Conservation (phyloP, 2,888 invertebrate species). For the Syrphus vitripennis region DNA sequence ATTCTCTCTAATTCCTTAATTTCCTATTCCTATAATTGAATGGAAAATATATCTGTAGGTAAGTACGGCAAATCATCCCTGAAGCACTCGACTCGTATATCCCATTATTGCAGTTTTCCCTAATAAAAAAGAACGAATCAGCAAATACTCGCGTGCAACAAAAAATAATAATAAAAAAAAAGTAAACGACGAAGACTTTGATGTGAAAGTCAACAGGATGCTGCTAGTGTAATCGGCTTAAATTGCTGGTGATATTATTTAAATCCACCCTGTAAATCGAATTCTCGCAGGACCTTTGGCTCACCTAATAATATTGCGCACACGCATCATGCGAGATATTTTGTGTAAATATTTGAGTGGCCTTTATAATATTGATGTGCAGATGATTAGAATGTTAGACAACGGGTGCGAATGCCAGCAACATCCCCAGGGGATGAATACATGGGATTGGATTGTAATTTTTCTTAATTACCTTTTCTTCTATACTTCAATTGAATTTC, state of each 20-base stretch:
- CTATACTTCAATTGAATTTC: slow-evolving; percentile 45
- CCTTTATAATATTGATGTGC: slow-evolving; percentile 53
- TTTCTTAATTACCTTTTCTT: slow-evolving; percentile 65
- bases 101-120: slow-evolving; percentile 27
- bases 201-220: slow-evolving; percentile 71
- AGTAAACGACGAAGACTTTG: slow-evolving; percentile 6
- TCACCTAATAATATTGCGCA: slow-evolving; percentile 53
- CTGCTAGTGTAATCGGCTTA: slow-evolving; percentile 66
- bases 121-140: neutral
- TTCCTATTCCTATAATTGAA: slow-evolving; percentile 49
- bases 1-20: slow-evolving; percentile 60
- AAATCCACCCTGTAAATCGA: slow-evolving; percentile 20
- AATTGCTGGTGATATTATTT: slow-evolving; percentile 20
- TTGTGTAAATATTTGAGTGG: slow-evolving; percentile 70
- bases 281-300: slow-evolving; percentile 39
- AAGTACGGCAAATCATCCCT: slow-evolving; percentile 47
- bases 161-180: neutral
- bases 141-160: slow-evolving; percentile 27
- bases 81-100: slow-evolving; percentile 26
- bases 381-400: slow-evolving; percentile 37
- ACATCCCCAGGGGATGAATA: slow-evolving; percentile 31
- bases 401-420: neutral
- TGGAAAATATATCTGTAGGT: slow-evolving; percentile 28
- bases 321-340: slow-evolving; percentile 56
- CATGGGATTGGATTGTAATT: slow-evolving; percentile 44